Evolutionary conservation across 2,113 vertebrate genomes (phyloP), one percentile per base, ranked within the genome.

Genomic region (Holacanthus passer): DNA sequence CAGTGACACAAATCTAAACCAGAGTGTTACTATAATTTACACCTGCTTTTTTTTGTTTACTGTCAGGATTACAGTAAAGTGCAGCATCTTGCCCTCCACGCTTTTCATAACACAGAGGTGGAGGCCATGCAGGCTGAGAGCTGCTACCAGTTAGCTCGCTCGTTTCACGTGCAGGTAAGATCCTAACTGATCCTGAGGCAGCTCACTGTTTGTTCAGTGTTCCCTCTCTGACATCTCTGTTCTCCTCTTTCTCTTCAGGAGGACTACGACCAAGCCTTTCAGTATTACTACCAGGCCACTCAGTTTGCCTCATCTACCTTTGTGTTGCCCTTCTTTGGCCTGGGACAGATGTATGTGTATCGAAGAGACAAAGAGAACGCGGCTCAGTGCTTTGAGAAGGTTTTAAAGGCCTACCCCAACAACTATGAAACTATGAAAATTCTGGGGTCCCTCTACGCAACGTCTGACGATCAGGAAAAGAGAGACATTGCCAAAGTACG

Each of bases 401-500:
- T 99, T 87, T 94, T 99, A 82, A 99, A 99, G 93, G 97, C 98
- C 50, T 99, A 99, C 85, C 98, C 98, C 82, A 99, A 99, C 90
- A 99, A 99, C 93, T 99, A 99, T 0, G 98, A 99, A 89, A 99
- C 98, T 5, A 99, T 99, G 98, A 99, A 99, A 90, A 99, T 99
- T 89, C 96, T 99, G 70, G 98, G 98, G 6, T 99, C 98, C 16
- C 97, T 99, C 17, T 99, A 99, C 70, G 98, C 98, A 8, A 97
- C 97, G 20, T 99, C 97, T 39, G 98, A 99, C 74, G 98, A 99
- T 90, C 98, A 99, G 91, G 98, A 99, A 86, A 99, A 99, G 92
- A 93, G 98, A 90, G 98, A 99, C 86, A 97, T 98, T 73, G 98
- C 98, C 0, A 99, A 99, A 95, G 98, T 99, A 91, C 22, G 92